Conservation (phyloP, 2,113 vertebrate species). For the Odontesthes bonariensis region DNA sequence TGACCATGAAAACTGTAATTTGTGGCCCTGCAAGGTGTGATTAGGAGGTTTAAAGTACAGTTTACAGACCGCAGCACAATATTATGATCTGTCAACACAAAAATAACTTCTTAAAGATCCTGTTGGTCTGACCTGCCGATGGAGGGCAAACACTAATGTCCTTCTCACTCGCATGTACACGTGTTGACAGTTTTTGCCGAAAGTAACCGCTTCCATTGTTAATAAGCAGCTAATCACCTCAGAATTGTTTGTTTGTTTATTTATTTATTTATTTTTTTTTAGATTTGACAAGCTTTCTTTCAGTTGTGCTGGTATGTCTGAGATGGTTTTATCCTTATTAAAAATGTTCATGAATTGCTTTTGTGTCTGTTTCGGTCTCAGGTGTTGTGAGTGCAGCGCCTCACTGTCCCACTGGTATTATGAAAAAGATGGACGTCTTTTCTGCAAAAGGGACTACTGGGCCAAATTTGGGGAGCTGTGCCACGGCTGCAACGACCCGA, state of each 20-base stretch:
- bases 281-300: neutral
- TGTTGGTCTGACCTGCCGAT: slow-evolving; percentile 15
- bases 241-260: neutral
- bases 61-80: slow-evolving; percentile 13
- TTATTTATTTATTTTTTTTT: neutral
- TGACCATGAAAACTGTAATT: slow-evolving; percentile 54
- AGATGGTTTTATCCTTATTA: neutral
- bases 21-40: slow-evolving; percentile 21
- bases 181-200: neutral
- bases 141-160: neutral
- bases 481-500: slow-evolving; percentile 95
- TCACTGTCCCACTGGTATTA: slow-evolving; percentile 98
- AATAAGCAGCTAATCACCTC: neutral
- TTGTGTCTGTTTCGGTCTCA: slow-evolving; percentile 50
- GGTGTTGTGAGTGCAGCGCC: slow-evolving; percentile 93
- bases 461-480: slow-evolving; percentile 93
- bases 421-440: slow-evolving; percentile 96
- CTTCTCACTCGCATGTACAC: neutral
- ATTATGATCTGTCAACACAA: slow-evolving; percentile 40
- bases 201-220: neutral
- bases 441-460: slow-evolving; percentile 99
- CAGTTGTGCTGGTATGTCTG: too few species aligned
- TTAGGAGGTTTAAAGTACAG: slow-evolving; percentile 37
- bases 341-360: neutral
- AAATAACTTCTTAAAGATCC: slow-evolving; percentile 13